A percentile compares a stretch with the other conserved stretches of the same genome.
Conservation (phyloP, 2,113 vertebrate genomes). For the Pipra filicauda region DNA sequence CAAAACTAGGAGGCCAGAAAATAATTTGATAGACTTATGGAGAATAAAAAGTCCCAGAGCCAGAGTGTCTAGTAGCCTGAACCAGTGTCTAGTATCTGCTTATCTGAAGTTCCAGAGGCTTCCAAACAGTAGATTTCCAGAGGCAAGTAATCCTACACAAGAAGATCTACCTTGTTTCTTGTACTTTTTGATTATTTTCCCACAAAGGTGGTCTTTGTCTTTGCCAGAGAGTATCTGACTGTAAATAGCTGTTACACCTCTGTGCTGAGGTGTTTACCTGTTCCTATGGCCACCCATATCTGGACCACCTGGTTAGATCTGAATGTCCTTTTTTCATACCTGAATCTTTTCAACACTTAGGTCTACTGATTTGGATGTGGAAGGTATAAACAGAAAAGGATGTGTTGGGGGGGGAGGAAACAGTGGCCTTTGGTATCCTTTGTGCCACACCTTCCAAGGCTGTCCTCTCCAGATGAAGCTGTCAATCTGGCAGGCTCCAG, state of each 20-base stretch:
- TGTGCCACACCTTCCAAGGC: rapidly evolving
- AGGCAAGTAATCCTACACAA: not conserved
- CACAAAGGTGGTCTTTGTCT: not conserved
- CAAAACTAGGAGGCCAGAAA: not conserved
- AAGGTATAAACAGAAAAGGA: not conserved
- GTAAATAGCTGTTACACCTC: not conserved
- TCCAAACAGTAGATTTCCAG: not conserved
- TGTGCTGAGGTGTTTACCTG: not conserved
- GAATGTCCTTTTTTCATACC: not conserved
- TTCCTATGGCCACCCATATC: not conserved
- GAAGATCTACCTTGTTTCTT: not conserved
- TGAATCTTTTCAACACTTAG: not conserved
- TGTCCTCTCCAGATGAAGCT: not conserved
- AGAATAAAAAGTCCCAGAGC: not conserved
- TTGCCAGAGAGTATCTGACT: not conserved
- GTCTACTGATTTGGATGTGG: not conserved
- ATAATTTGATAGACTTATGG: not conserved
- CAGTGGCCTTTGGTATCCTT: not conserved
- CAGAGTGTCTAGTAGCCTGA: no score
- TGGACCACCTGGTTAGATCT: not conserved
- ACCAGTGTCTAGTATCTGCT: not conserved
- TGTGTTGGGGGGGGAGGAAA: not conserved
- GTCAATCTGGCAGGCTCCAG: not conserved
- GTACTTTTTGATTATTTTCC: rapidly evolving
- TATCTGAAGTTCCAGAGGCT: not conserved